Conservation (phyloP, 1,140 invertebrate genomes). For the Triops cancriformis region DNA sequence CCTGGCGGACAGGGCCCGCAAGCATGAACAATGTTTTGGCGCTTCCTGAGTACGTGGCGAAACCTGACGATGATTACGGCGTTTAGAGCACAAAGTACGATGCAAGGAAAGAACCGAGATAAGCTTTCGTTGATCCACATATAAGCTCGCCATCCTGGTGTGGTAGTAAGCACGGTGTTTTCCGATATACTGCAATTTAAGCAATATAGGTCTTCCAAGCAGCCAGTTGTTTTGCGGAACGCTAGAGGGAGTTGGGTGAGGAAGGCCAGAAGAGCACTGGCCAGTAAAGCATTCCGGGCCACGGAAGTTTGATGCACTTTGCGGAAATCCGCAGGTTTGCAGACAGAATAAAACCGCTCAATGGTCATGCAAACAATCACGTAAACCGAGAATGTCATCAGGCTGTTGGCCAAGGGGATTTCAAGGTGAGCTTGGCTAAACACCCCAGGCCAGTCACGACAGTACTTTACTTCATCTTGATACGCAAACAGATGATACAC, state of each 20-base stretch:
- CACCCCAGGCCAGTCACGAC: background rate
- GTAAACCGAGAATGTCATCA: conserved; percentile 25
- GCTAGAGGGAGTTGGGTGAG: background rate
- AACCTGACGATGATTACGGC: conserved; percentile 3
- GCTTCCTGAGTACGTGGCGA: conserved; percentile 6
- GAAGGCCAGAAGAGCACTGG: conserved; percentile 15
- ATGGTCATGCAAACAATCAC: conserved; percentile 22
- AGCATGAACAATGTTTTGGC: background rate
- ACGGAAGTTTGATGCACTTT: conserved; percentile 16
- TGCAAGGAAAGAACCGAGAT: conserved; percentile 19
- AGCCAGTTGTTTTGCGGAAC: background rate
- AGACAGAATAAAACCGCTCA: conserved; percentile 24
- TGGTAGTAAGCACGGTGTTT: background rate
- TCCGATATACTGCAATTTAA: background rate
- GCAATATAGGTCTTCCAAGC: background rate
- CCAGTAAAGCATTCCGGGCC: conserved; percentile 13
- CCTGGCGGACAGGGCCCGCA: too few relatives aligned
- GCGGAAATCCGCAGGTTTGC: conserved; percentile 18
- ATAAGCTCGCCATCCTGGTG: conserved; percentile 7
- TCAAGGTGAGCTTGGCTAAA: conserved; percentile 25
- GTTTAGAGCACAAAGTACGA: conserved; percentile 18
- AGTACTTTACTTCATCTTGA: background rate
- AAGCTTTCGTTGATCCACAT: background rate
- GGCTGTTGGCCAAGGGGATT: conserved; percentile 14
- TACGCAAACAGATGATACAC: background rate